A percentile compares a stretch with the other conserved stretches of the same genome.
Evolutionary conservation across 2,797 vertebrate genomes (phyloP).

Genomic region (Lycodopsis pacificus): DNA sequence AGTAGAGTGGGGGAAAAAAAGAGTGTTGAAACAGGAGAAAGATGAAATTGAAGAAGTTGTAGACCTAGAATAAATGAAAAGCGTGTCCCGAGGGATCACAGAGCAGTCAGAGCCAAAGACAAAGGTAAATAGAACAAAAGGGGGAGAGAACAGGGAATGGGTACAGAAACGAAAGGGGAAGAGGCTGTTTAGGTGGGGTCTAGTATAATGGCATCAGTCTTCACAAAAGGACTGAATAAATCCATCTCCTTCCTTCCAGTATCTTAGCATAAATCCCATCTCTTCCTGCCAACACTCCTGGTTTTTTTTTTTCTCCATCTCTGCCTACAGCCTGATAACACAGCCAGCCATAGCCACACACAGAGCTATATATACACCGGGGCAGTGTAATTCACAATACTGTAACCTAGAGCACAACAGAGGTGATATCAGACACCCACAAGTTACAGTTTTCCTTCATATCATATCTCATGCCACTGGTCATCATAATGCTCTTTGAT

Average conservation of each 20-base stretch:
- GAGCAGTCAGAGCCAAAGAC: constrained; percentile 39
- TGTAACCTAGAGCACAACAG: constrained; percentile 18
- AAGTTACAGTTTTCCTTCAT: constrained; percentile 30
- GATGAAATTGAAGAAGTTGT: constrained; percentile 54
- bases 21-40: constrained; percentile 25
- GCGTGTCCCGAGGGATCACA: constrained; percentile 46
- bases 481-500: constrained; percentile 28
- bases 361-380: not conserved
- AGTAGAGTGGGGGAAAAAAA: not conserved
- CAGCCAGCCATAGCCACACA: constrained; percentile 8
- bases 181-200: constrained; percentile 37
- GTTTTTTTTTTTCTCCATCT: constrained; percentile 19
- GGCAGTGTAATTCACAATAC: not conserved
- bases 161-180: constrained; percentile 23
- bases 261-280: constrained; percentile 66
- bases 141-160: constrained; percentile 20
- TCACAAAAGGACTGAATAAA: constrained; percentile 39
- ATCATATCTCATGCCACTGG: constrained; percentile 2
- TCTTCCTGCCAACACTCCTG: constrained; percentile 28
- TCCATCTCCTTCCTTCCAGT: constrained; percentile 38
- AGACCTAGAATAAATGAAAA: constrained; percentile 62
- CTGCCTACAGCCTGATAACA: constrained; percentile 50
- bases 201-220: constrained; percentile 36
- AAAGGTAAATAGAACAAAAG: constrained; percentile 61
- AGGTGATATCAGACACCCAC: constrained; percentile 24